Base-by-base conservation (phyloP, 2,797 vertebrate species). In the Pterois miles region DNA sequence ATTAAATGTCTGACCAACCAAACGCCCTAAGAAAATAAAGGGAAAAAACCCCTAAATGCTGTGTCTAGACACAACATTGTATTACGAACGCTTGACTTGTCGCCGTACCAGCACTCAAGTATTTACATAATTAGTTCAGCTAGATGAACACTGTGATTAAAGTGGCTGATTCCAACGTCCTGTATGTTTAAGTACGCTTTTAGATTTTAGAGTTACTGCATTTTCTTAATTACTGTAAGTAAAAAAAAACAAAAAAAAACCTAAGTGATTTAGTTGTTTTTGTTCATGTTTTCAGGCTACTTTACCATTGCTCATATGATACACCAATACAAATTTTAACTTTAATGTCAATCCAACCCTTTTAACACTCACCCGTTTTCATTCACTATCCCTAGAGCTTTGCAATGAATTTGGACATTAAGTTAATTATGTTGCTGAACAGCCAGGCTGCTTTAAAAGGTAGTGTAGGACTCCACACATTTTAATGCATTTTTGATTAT, bases 1-100 rank as follows among this genome's bases (percentile, higher is more conserved):
- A 93, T 91, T 89, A 2, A 93, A 80, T 1, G 33, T 85, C 75
- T 82, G 75, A 84, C 71, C 7, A 23, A 76, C 70, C 70, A 14
- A 31, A 2, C 29, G 36, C 65, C 64, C 73, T 16, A 76, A 82
- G 81, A 79, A 65, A 84, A 74, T 2, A 38, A 72, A 68, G 6
- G 9, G 12, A 71, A 78, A 65, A 62, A 34, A 27, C 2, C 0
- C 3, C 63, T 31, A 83, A 87, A 84, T 78, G 85, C 71, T 27
- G 25, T 11, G 91, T 92, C 90, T 89, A 93, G 90, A 88, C 90
- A 88, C 87, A 93, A 91, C 90, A 90, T 83, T 84, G 74, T 72
- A 48, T 92, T 88, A 89, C 22, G 78, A 23, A 65, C 11, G 81
- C 91, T 84, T 77, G 84, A 87, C 74, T 91, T 58, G 58, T 23